Percentiles rank a stretch among this genome's conserved stretches.
Evolutionary conservation across 2,797 vertebrate species (phyloP).

Genomic region (Pseudochirops cupreus): DNA sequence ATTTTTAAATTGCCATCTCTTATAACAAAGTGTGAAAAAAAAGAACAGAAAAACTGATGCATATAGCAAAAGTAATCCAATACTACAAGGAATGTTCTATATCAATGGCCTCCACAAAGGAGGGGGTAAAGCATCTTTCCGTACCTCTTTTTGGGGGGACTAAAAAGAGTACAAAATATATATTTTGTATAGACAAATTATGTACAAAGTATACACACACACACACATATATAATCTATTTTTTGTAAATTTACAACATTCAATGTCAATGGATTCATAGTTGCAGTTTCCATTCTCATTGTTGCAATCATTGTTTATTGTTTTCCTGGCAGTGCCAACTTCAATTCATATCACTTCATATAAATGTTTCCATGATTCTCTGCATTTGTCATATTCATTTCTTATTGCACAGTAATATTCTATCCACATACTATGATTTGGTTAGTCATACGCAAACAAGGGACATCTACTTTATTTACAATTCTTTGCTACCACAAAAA

Average conservation of each 20-base stretch:
- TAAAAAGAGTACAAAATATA: no score
- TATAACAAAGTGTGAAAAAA: not conserved
- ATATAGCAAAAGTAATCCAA: not conserved
- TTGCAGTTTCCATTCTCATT: not conserved
- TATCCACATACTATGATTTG: not conserved
- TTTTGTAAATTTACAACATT: not conserved
- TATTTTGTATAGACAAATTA: not conserved
- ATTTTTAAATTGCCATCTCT: not conserved
- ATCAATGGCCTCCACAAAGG: not conserved
- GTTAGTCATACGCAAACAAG: not conserved
- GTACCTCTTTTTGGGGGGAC: not conserved
- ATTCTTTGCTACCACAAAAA: not conserved
- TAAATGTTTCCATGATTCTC: not conserved
- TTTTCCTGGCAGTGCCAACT: not conserved
- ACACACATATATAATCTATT: not conserved
- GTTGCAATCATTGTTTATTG: not conserved
- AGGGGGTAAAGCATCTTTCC: not conserved
- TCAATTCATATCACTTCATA: not conserved
- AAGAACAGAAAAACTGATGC: not conserved
- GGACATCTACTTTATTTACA: not conserved
- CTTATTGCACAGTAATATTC: not conserved
- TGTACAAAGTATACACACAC: no score
- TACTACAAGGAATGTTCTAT: not conserved
- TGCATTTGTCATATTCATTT: not conserved
- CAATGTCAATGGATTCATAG: not conserved